These are phyloP conservation scores for Parnassius orleans DNA, from an alignment of 2,888 invertebrate genomes.

Conservation along the genomic window DNA sequence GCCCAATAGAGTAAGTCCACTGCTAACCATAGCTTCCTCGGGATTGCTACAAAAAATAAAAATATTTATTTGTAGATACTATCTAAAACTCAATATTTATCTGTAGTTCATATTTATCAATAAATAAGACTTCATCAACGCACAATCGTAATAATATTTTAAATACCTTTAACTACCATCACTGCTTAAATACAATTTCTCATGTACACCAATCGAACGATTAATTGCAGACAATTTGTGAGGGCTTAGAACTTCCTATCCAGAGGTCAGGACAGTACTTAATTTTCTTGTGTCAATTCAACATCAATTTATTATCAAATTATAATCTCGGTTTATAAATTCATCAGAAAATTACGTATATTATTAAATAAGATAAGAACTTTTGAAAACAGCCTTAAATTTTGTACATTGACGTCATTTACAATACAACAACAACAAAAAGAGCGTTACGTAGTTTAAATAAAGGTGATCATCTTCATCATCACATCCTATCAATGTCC, in stretches of 20 bases:
- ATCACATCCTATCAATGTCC: too few species aligned
- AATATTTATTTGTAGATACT: too few species aligned
- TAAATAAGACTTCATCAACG: background rate
- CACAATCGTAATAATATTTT: background rate
- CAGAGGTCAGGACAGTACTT: constrained; percentile 28
- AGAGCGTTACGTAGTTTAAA: too few species aligned
- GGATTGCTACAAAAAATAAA: too few species aligned
- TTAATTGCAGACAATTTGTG: constrained; percentile 40
- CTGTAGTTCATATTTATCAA: background rate
- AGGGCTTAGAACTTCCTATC: constrained; percentile 33
- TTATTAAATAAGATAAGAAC: background rate
- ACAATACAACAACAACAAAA: background rate
- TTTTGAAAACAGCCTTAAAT: background rate
- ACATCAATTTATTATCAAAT: constrained; percentile 20
- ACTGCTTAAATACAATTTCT: background rate
- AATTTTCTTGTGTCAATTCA: constrained; percentile 27
- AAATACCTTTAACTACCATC: too few species aligned
- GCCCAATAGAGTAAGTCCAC: too few species aligned
- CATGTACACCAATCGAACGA: constrained; percentile 10
- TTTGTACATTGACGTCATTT: background rate
- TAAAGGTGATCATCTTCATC: too few species aligned
- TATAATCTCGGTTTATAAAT: constrained; percentile 15
- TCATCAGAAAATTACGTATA: constrained; percentile 17
- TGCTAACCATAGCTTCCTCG: too few species aligned
- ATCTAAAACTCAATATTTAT: background rate